A percentile compares a stretch with the other conserved stretches of the same genome.
These are phyloP conservation scores for Ranitomeya imitator DNA, from an alignment of 2,113 vertebrate species.

Conservation along the genomic window DNA sequence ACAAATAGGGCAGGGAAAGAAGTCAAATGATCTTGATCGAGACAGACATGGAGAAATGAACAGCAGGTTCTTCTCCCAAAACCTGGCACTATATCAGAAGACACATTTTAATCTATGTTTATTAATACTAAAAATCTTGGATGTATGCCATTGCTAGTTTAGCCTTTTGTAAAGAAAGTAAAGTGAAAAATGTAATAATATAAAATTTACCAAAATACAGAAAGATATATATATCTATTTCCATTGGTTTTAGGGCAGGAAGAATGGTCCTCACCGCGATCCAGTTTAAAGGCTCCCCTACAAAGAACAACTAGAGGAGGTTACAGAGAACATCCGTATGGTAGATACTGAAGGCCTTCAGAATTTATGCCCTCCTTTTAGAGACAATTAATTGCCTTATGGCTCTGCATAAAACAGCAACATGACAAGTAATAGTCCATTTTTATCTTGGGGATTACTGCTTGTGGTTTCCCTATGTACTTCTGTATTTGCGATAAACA, in stretches of 20 bases:
- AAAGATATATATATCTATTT: slow-evolving; percentile 6
- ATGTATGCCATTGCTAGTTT: neutral
- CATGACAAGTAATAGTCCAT: slow-evolving; percentile 87
- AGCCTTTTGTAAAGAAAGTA: neutral
- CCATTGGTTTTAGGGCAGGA: slow-evolving; percentile 81
- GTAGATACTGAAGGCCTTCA: slow-evolving; percentile 98
- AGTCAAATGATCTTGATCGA: neutral
- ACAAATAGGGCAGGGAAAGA: neutral
- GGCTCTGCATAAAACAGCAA: slow-evolving; percentile 78
- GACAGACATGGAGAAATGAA: neutral
- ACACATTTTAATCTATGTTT: neutral
- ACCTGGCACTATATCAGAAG: neutral
- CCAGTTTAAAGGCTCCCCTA: slow-evolving; percentile 89
- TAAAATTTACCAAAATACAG: neutral
- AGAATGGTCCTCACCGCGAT: slow-evolving; percentile 86
- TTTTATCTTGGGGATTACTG: slow-evolving; percentile 78
- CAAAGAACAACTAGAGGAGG: slow-evolving; percentile 89
- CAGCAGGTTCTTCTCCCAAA: neutral
- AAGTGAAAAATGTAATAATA: neutral
- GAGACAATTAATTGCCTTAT: slow-evolving; percentile 82
- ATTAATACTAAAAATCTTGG: neutral
- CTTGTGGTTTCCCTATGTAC: slow-evolving; percentile 71
- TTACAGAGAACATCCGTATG: slow-evolving; percentile 98
- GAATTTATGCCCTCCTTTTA: slow-evolving; percentile 81
- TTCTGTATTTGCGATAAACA: slow-evolving; percentile 75